Evolutionary conservation across 2,797 vertebrate genomes (phyloP).

Genomic region (Numenius phaeopus): DNA sequence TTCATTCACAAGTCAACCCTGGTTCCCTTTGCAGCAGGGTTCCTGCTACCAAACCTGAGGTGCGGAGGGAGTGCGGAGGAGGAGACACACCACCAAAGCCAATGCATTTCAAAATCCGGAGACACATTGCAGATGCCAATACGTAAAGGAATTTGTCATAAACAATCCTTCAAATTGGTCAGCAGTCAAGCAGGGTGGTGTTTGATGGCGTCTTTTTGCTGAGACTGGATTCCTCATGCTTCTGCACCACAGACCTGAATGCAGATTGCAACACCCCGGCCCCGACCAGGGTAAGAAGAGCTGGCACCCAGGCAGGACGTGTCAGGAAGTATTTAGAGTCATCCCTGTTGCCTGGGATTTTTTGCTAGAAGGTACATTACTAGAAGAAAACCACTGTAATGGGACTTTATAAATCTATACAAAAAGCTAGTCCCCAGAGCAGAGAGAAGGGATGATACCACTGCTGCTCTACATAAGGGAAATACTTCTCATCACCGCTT

Average conservation of each 20-base stretch:
- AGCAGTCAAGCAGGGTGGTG: not conserved
- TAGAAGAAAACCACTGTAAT: not conserved
- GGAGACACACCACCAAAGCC: not conserved
- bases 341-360: not conserved
- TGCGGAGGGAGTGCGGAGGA: not conserved
- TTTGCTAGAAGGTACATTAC: not conserved
- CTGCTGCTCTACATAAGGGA: not conserved
- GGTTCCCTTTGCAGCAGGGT: not conserved
- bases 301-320: not conserved
- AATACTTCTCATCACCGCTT: not conserved
- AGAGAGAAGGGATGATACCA: not conserved
- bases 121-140: not conserved
- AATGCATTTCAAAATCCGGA: not conserved
- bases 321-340: not conserved
- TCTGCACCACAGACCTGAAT: not conserved
- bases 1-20: not conserved
- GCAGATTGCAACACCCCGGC: not conserved
- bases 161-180: not conserved
- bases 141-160: not conserved
- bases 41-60: not conserved
- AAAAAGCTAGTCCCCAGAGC: not conserved
- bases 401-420: not conserved
- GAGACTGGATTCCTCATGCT: not conserved
- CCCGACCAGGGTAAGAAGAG: not conserved
- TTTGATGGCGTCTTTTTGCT: not conserved